Base-by-base conservation (phyloP, 2,797 vertebrate genomes). In the Leptatherina wallacei region DNA sequence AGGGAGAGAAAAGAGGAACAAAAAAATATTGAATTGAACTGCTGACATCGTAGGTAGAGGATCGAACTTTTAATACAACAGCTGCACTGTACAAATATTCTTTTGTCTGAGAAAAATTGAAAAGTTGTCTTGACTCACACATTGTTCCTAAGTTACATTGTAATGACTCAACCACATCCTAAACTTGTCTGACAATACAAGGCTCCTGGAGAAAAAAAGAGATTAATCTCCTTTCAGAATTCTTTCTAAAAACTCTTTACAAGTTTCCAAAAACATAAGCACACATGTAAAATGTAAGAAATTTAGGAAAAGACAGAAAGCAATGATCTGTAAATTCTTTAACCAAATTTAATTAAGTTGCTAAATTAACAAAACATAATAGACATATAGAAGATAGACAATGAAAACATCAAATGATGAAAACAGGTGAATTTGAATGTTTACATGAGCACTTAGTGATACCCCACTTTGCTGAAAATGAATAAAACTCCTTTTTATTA, bases 341-440 rank as follows among this genome's bases (percentile, higher is more conserved):
- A 14, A 42, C 13, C 14, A 42, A 16, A 16, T 42, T 16, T 16
- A 16, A 42, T 42, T 14, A 38, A 38, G 2, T 12, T 12, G 36
- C 11, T 12, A 2, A 38, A 38, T 38, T 3, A 38, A 38, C 12
- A 13, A 38, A 38, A 38, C 12, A 13, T 10, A 38, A 13, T 8
- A 35, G 35, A 38, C 12, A 38, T 38, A 3, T 3, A 38, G 12
- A 38, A 12, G 36, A 38, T 42, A 1, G 5, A 42, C 52, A 80
- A 78, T 51, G 30, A 81, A 60, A 69, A 56, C 38, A 64, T 13
- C n/a, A 49, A 62, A 72, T 14, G 36, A 38, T 38, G 36, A 38
- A 38, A 13, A 3, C 38, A 42, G 38, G 14, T 11, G 38, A 42
- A 14, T 9, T 42, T 16, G 14, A 42, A 13, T 16, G 38, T 14